These are phyloP conservation scores for Donacobius atricapilla DNA, from an alignment of 2,113 vertebrate genomes.

Conservation along the genomic window DNA sequence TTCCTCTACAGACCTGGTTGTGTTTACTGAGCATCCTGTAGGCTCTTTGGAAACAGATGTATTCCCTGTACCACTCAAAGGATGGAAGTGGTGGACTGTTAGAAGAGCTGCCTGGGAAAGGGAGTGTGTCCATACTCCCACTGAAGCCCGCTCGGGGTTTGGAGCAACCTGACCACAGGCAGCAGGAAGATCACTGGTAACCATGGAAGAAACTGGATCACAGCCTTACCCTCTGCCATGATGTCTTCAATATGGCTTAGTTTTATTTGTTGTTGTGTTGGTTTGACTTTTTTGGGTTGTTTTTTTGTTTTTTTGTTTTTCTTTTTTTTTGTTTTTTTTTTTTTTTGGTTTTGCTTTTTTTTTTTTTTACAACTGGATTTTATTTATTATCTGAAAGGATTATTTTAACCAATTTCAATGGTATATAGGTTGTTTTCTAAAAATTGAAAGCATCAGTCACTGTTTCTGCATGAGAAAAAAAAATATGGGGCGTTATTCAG, in stretches of 20 bases:
- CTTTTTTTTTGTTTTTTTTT: neutral
- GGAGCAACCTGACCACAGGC: neutral
- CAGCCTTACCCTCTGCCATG: neutral
- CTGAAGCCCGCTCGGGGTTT: neutral
- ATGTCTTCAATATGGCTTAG: neutral
- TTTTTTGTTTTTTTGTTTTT: no score
- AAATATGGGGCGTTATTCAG: neutral
- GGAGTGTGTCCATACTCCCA: rapidly evolving
- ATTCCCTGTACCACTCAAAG: rapidly evolving
- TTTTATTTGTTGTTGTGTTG: neutral
- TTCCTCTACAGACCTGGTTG: neutral
- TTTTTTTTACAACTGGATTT: neutral
- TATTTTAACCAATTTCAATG: neutral
- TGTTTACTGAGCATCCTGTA: neutral
- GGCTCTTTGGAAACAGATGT: neutral
- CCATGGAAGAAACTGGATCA: neutral
- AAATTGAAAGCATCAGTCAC: neutral
- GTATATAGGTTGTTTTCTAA: neutral
- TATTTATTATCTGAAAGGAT: neutral
- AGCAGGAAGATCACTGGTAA: neutral
- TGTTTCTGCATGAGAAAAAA: neutral
- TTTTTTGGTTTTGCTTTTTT: neutral
- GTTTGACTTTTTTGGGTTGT: no score
- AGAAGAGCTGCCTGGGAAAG: neutral
- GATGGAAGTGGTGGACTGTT: rapidly evolving